These are phyloP conservation scores for Acrossocheilus fasciatus DNA, from an alignment of 2,797 vertebrate species.

Conservation along the genomic window DNA sequence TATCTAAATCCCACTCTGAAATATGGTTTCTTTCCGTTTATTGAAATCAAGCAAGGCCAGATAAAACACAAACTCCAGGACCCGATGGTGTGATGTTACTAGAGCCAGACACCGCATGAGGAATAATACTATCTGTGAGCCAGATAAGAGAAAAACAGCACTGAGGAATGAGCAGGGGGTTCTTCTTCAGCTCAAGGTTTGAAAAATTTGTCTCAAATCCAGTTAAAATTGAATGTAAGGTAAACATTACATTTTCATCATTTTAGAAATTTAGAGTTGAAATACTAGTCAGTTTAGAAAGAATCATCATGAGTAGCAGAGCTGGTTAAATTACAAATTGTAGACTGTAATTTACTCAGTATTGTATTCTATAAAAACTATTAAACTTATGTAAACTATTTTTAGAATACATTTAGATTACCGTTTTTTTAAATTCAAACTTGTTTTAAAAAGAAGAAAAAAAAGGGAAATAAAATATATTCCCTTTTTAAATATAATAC, in stretches of 20 bases:
- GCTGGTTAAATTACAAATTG: neutral
- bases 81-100: slow-evolving; percentile 21
- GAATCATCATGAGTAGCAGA: neutral
- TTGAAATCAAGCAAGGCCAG: slow-evolving; percentile 34
- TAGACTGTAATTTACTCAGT: too few relatives aligned
- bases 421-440: too few relatives aligned
- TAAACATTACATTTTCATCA: neutral
- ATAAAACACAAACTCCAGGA: slow-evolving; percentile 34
- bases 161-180: neutral
- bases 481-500: too few relatives aligned
- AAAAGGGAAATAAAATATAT: too few relatives aligned
- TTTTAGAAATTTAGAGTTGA: neutral
- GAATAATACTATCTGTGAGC: slow-evolving; percentile 29
- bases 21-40: slow-evolving; percentile 49
- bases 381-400: too few relatives aligned
- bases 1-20: slow-evolving; percentile 45
- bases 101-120: slow-evolving; percentile 17
- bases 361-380: too few relatives aligned
- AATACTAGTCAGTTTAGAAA: neutral
- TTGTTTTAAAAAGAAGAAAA: too few relatives aligned
- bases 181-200: neutral
- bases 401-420: too few relatives aligned
- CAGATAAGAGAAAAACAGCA: slow-evolving; percentile 29
- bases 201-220: neutral
- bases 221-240: neutral